phyloP scores from a whole-genome alignment of 2,113 vertebrate genomes.

The Pelvicachromis taeniatus region DNA sequence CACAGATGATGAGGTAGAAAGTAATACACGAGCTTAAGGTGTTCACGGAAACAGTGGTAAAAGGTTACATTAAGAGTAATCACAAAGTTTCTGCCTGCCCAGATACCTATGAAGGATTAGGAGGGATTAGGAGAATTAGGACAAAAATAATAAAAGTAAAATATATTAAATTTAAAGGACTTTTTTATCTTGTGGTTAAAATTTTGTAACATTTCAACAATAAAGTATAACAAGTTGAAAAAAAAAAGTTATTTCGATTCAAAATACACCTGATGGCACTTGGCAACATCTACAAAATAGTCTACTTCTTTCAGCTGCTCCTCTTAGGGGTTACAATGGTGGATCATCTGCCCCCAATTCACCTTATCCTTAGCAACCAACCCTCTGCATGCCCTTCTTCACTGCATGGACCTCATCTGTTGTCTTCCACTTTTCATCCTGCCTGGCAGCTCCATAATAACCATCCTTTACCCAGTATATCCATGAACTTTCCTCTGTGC shows the following conservation, averaged over 20 bases:
- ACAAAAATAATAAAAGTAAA: background rate
- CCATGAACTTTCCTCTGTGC: background rate
- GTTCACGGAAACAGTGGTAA: background rate
- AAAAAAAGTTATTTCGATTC: background rate
- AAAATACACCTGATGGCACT: background rate
- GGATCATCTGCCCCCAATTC: background rate
- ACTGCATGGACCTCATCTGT: background rate
- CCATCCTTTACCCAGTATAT: background rate
- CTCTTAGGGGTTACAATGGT: background rate
- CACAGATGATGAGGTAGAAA: background rate
- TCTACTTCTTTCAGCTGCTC: background rate
- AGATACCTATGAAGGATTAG: background rate
- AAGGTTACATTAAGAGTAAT: background rate
- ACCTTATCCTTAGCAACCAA: background rate
- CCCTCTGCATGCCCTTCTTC: background rate
- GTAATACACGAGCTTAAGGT: background rate
- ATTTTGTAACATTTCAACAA: background rate
- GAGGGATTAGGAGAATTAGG: background rate
- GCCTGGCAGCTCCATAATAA: background rate
- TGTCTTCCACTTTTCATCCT: background rate
- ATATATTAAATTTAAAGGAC: background rate
- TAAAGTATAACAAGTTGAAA: background rate
- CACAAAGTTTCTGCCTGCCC: background rate
- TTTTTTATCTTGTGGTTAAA: background rate
- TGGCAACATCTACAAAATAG: background rate